Evolutionary conservation across 2,888 invertebrate species (phyloP).

Genomic region (Melitaea athalia): DNA sequence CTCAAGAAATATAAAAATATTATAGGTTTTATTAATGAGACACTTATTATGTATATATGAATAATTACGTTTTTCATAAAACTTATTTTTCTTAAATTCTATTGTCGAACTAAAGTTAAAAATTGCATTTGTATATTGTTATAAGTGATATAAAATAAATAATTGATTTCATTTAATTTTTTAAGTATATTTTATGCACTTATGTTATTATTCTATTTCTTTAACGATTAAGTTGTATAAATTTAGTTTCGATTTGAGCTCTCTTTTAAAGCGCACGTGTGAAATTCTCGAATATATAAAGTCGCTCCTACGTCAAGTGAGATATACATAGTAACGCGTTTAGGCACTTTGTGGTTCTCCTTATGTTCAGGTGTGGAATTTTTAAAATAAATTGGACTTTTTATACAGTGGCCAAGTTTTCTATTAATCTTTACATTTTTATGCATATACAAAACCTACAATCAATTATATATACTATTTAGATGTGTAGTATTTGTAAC

Average conservation of each 20-base stretch:
- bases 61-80: conserved; percentile 55
- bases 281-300: conserved; percentile 47
- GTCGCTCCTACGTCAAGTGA: conserved; percentile 47
- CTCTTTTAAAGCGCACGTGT: conserved; percentile 69
- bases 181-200: conserved; percentile 60
- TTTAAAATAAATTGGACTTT: conserved; percentile 40
- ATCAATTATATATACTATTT: conserved; percentile 68
- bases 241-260: conserved; percentile 61
- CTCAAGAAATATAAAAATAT: conserved; percentile 40
- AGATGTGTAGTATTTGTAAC: conserved; percentile 74
- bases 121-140: conserved; percentile 73
- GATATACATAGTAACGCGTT: conserved; percentile 38
- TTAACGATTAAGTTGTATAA: conserved; percentile 75
- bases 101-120: conserved; percentile 54
- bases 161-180: conserved; percentile 66
- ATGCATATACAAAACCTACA: conserved; percentile 73
- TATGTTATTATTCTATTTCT: conserved; percentile 54
- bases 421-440: conserved; percentile 75
- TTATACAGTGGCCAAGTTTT: conserved; percentile 72
- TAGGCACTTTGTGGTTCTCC: conserved; percentile 31
- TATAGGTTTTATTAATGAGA: conserved; percentile 46
- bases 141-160: conserved; percentile 61
- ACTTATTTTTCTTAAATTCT: conserved; percentile 49
- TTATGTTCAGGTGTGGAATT: conserved; percentile 18
- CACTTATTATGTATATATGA: conserved; percentile 62